Evolutionary conservation across 92 coral and sea anemone species (phyloP).

Genomic region (Palythoa heliodiscus): DNA sequence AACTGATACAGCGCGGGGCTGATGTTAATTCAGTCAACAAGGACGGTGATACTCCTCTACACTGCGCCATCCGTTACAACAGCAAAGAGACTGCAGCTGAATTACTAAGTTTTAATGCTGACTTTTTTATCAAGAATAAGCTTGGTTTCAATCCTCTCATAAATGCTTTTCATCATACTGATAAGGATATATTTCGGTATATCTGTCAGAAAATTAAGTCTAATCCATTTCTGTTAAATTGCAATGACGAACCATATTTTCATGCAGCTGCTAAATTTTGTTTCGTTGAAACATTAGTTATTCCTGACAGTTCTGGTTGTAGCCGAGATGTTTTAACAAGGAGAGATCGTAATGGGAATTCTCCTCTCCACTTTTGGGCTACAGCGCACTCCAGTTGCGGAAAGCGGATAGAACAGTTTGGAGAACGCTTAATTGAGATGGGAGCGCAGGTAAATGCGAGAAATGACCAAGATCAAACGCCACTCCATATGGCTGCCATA

Average conservation of each 20-base stretch:
- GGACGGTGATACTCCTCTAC: background rate
- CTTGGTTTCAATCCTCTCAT: background rate
- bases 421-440: background rate
- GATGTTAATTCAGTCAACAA: background rate
- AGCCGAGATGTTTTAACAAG: background rate
- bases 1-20: background rate
- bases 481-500: background rate
- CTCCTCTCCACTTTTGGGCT: slow-evolving; percentile 5
- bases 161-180: background rate
- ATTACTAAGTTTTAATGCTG: background rate
- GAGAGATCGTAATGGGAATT: background rate
- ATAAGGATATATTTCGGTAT: background rate
- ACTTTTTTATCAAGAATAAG: background rate
- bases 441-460: slow-evolving; percentile 4
- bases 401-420: background rate
- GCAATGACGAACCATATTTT: background rate
- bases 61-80: background rate
- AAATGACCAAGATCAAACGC: background rate
- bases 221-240: background rate
- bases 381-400: background rate
- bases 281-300: background rate
- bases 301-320: background rate
- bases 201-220: background rate
- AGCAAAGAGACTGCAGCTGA: background rate
- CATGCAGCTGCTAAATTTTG: background rate